Conservation (phyloP, 2,113 vertebrate species). For the Malurus cyaneus region DNA sequence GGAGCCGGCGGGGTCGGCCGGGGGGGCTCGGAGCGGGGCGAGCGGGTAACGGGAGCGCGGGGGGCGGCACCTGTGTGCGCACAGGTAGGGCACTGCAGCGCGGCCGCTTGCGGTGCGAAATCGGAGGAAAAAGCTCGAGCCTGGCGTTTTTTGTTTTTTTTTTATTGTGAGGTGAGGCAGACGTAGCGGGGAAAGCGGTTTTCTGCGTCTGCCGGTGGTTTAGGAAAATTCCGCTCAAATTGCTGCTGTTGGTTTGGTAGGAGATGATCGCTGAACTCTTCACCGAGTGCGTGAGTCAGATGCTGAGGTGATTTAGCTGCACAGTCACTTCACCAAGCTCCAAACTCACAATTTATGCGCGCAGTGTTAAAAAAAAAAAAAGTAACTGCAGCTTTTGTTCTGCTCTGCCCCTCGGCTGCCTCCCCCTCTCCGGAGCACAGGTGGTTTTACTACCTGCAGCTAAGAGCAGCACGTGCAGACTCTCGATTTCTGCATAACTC, state of each 20-base stretch:
- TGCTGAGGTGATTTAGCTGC: not conserved
- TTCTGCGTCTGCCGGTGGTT: not conserved
- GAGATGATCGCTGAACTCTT: not conserved
- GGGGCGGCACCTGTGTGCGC: not conserved
- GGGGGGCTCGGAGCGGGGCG: not conserved
- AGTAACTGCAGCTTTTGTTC: not conserved
- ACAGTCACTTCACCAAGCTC: not conserved
- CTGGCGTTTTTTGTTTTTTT: not conserved
- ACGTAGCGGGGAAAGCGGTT: not conserved
- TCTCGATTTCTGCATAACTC: not conserved
- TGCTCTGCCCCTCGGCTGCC: not conserved
- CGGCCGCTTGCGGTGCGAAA: fast-evolving
- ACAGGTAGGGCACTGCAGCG: not conserved
- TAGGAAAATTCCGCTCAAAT: not conserved
- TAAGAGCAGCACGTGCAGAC: not conserved
- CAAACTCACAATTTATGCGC: not conserved
- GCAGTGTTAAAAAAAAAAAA: too few species aligned
- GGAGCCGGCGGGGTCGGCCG: not conserved
- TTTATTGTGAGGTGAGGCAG: not conserved
- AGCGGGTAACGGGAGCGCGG: not conserved
- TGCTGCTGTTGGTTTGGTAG: not conserved
- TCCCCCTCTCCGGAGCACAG: not conserved
- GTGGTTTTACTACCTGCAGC: not conserved
- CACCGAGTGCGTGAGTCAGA: not conserved
- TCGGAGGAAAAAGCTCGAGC: not conserved